A percentile compares a stretch with the other conserved stretches of the same genome.
These are phyloP conservation scores for Acromyrmex echinatior DNA, from an alignment of 1,140 invertebrate genomes.

Conservation along the genomic window DNA sequence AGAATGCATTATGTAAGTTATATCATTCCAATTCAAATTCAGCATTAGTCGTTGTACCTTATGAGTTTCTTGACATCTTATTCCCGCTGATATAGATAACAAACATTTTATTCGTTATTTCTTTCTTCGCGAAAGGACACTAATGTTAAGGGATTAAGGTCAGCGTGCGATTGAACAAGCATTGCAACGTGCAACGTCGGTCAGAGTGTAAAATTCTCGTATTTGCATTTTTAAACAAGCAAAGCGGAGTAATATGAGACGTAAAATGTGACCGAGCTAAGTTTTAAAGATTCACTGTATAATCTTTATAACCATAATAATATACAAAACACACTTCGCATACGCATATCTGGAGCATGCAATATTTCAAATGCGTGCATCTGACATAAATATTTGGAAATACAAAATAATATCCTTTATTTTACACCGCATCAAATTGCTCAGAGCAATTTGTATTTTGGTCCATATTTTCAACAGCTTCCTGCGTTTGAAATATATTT, in stretches of 20 bases:
- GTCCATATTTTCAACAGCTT: slow-evolving; percentile 3
- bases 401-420: slow-evolving; percentile 1
- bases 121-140: not conserved
- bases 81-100: not conserved
- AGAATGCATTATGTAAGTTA: too few species aligned
- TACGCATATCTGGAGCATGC: not conserved
- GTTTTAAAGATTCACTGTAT: not conserved
- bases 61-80: not conserved
- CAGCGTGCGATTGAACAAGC: slow-evolving; percentile 1
- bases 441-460: slow-evolving; percentile 8
- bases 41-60: not conserved
- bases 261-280: slow-evolving; percentile 5
- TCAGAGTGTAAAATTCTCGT: not conserved
- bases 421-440: slow-evolving; percentile 10
- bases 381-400: slow-evolving; percentile 24
- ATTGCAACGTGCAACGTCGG: not conserved
- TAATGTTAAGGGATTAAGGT: slow-evolving; percentile 39
- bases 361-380: not conserved
- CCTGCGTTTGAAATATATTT: slow-evolving; percentile 2
- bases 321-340: not conserved
- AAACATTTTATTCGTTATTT: slow-evolving; percentile 16
- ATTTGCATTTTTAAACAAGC: slow-evolving; percentile 41
- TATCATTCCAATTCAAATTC: not conserved
- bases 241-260: not conserved
- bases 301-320: slow-evolving; percentile 11